Evolutionary conservation across 35 echinoderm and acorn worm species (phyloP).

Genomic region (Anneissia japonica): DNA sequence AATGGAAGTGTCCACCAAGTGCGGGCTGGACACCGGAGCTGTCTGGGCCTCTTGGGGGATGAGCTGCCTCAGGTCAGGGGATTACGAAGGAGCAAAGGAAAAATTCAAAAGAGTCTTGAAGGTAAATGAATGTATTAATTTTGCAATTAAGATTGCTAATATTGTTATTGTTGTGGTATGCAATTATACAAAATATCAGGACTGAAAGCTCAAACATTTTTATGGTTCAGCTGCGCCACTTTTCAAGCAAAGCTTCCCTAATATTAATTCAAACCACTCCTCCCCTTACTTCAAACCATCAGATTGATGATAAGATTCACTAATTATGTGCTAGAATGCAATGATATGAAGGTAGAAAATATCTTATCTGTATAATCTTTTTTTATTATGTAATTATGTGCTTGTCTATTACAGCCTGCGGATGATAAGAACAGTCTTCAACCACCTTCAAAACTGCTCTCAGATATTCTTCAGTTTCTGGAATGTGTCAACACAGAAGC

Average conservation of each 20-base stretch:
- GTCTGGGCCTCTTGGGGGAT: slow-evolving; percentile 88
- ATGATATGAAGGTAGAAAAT: neutral
- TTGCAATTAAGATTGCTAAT: neutral
- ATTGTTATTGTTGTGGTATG: neutral
- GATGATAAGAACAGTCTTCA: slow-evolving; percentile 59
- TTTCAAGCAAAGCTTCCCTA: neutral
- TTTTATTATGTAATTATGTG: neutral
- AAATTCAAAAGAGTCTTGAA: slow-evolving; percentile 77
- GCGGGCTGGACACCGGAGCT: slow-evolving; percentile 60
- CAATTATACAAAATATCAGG: neutral
- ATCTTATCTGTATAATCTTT: neutral
- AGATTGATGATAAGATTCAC: neutral
- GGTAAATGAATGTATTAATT: slow-evolving; percentile 18
- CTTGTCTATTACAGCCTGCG: slow-evolving; percentile 33
- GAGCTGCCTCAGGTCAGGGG: slow-evolving; percentile 62
- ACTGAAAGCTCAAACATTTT: too few species aligned
- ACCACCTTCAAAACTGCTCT: slow-evolving; percentile 45
- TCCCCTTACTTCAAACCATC: neutral
- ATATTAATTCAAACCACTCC: neutral
- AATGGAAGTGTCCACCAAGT: slow-evolving; percentile 88
- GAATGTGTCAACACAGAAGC: slow-evolving; percentile 49
- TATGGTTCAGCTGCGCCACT: too few species aligned
- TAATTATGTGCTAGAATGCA: neutral
- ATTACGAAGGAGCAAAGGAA: slow-evolving; percentile 69
- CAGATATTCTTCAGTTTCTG: slow-evolving; percentile 73